Evolutionary conservation across 2,888 invertebrate genomes (phyloP).

Genomic region (Candidula unifasciata): DNA sequence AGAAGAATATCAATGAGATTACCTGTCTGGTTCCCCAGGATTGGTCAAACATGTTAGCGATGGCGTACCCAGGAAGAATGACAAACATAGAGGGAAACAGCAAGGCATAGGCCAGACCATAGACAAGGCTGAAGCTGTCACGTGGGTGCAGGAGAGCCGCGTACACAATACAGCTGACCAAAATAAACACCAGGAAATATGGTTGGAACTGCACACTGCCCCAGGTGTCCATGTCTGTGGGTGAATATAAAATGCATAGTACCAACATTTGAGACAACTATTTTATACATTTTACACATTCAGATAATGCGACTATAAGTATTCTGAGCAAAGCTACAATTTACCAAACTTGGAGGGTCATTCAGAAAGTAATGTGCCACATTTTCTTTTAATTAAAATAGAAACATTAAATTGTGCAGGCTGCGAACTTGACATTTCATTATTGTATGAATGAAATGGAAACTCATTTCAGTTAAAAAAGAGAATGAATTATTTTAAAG

Average conservation of each 20-base stretch:
- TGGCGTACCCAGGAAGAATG: conserved; percentile 62
- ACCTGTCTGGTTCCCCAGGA: conserved; percentile 65
- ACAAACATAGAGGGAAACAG: conserved; percentile 66
- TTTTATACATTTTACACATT: no score
- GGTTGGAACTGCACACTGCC: conserved; percentile 60
- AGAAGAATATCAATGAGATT: neutral
- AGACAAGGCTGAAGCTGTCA: conserved; percentile 58
- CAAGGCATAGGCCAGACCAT: conserved; percentile 61
- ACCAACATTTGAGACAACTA: no score
- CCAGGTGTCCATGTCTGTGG: conserved; percentile 56
- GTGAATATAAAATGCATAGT: neutral
- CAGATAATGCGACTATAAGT: no score
- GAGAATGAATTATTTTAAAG: no score
- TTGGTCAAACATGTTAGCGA: conserved; percentile 65
- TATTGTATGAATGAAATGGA: no score
- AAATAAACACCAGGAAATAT: conserved; percentile 61
- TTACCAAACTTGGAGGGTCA: no score
- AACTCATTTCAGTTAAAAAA: no score
- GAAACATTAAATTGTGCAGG: no score
- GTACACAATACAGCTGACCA: conserved; percentile 59
- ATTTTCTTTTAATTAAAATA: no score
- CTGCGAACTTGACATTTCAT: no score
- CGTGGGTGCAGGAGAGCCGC: conserved; percentile 60
- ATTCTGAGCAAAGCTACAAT: no score
- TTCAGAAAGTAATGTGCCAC: no score